A percentile compares a stretch with the other conserved stretches of the same genome.
Conservation (phyloP, 2,888 invertebrate genomes). For the Priocnemis perturbator region DNA sequence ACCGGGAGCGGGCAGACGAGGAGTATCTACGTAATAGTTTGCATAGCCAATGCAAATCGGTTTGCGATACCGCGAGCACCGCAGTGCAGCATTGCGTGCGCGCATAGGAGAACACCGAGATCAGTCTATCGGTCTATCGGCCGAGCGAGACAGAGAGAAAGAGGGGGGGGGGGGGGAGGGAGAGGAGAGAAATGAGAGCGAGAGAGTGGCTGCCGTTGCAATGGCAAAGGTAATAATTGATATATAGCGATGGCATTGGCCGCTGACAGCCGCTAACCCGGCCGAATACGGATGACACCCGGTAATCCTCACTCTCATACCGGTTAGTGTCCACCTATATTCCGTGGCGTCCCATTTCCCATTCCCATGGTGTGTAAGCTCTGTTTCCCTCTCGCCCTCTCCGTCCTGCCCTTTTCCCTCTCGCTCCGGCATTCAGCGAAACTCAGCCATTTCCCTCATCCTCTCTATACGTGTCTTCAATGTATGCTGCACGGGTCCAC, state of each 20-base stretch:
- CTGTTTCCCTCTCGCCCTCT: conserved; percentile 41
- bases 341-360: conserved; percentile 63
- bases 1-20: no score
- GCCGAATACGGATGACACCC: conserved; percentile 71
- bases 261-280: conserved; percentile 74
- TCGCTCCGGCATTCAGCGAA: conserved; percentile 9
- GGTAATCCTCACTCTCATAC: conserved; percentile 73
- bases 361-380: conserved; percentile 59
- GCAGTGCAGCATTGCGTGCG: conserved; percentile 9
- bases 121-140: no score
- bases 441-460: no score
- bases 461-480: conserved; percentile 29
- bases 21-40: no score
- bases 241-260: conserved; percentile 68
- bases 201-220: conserved; percentile 45
- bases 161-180: neutral
- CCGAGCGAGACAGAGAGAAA: neutral
- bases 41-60: neutral
- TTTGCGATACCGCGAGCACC: neutral
- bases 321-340: conserved; percentile 69
- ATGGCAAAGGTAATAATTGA: conserved; percentile 69
- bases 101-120: no score
- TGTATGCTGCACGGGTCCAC: conserved; percentile 13
- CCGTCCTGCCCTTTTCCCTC: conserved; percentile 34
- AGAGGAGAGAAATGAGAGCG: neutral